Base-by-base conservation (phyloP, 1,140 invertebrate species). In the Solen grandis region DNA sequence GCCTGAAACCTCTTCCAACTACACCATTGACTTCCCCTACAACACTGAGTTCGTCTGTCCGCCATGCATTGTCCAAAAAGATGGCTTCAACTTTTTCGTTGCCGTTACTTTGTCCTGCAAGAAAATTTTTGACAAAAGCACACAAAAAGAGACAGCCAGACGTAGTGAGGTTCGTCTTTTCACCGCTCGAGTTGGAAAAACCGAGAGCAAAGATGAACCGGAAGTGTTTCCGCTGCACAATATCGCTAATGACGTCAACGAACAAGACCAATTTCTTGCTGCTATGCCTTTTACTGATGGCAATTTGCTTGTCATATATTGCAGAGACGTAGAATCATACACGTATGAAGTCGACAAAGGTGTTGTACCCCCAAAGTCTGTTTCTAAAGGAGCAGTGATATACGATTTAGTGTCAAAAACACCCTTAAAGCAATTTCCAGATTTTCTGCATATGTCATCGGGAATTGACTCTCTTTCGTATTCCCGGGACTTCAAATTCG, bases 301-400 rank as follows among this genome's bases (percentile, higher is more conserved):
- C 41, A 82, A 76, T n/a, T 27, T 88, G 3, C 25, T 90, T 2
- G 62, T 89, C 22, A 76, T 85, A 5, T 91, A 91, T 80, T 80
- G 76, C 10, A 89, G 86, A 46, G 81, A 76, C 31, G 36, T 84
- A 0, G 60, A 72, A 1, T 52, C 62, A 38, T 87, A 84, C 41
- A 29, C 38, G 10, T 90, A 87, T 80, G 82, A 86, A 5, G 35
- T 57, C 5, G 82, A 82, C 16, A 81, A 77, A 22, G 85, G 84
- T 19, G 62, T 89, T 13, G 68, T 86, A 29, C 54, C 80, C 10
- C 82, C 86, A 29, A 57, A 66, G 38, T 60, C 52, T 29, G 60
- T 86, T 41, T 31, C 75, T 27, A 90, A 90, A 57, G 88, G 88
- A 5, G 75, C 84, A 27, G 54, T 90, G 0, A 29, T 91, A 8